Conservation (phyloP, 2,113 vertebrate species). For the Numenius arquata region DNA sequence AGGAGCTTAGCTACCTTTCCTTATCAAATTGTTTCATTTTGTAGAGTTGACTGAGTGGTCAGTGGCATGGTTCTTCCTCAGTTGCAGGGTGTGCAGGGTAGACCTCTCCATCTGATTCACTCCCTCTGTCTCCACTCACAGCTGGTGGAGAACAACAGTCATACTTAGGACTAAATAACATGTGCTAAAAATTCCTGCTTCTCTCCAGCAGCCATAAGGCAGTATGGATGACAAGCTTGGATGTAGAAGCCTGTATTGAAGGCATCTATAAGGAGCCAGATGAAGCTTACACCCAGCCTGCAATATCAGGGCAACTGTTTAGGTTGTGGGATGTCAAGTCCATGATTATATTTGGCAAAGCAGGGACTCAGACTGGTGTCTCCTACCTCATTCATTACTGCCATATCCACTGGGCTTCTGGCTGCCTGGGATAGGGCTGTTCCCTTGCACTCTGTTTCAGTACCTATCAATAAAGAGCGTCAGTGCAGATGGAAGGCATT, state of each 20-base stretch:
- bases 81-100: not conserved
- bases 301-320: not conserved
- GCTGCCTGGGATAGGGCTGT: not conserved
- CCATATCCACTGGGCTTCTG: not conserved
- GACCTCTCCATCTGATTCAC: not conserved
- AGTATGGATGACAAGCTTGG: not conserved
- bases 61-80: not conserved
- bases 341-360: constrained; percentile 9
- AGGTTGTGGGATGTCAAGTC: not conserved
- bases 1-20: not conserved
- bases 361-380: constrained; percentile 1
- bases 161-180: not conserved
- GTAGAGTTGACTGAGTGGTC: not conserved
- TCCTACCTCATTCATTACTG: constrained; percentile 36
- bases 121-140: not conserved
- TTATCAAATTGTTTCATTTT: not conserved
- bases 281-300: not conserved
- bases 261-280: not conserved
- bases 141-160: not conserved
- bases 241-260: not conserved
- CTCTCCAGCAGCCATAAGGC: not conserved
- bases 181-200: not conserved
- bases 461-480: not conserved
- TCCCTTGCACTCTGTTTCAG: not conserved
- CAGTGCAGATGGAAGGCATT: not conserved